Evolutionary conservation across 92 coral and sea anemone species (phyloP).

Genomic region (Palythoa heliodiscus): DNA sequence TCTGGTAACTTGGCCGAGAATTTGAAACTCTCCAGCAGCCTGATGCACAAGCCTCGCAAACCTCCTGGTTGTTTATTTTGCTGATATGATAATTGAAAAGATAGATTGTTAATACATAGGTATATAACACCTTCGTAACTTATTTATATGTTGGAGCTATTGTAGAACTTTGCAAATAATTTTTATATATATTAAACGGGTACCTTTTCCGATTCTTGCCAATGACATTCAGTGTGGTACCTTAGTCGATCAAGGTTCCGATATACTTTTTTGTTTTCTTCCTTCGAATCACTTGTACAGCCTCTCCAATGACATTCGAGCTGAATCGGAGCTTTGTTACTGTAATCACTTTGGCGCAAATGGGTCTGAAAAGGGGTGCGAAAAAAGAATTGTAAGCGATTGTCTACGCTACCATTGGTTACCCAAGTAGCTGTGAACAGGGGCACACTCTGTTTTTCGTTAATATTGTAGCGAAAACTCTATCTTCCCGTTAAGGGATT

Average conservation of each 20-base stretch:
- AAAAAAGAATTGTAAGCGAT: not conserved
- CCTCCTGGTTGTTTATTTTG: not conserved
- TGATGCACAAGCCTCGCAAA: not conserved
- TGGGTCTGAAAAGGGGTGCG: not conserved
- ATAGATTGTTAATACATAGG: not conserved
- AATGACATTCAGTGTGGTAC: not conserved
- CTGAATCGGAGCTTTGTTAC: not conserved
- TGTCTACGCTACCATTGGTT: no score
- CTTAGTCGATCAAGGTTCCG: not conserved
- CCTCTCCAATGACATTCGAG: not conserved
- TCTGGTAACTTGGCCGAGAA: not conserved
- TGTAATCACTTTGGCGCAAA: not conserved
- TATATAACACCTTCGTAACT: not conserved
- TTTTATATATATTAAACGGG: not conserved
- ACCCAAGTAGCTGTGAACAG: no score
- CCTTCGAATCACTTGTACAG: not conserved
- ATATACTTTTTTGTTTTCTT: not conserved
- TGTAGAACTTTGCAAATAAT: no score
- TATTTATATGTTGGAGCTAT: not conserved
- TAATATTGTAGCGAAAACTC: no score
- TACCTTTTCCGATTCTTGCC: conserved; percentile 7
- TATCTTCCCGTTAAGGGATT: no score
- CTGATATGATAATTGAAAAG: not conserved
- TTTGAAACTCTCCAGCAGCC: not conserved
- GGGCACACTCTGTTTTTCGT: no score